phyloP scores from a whole-genome alignment of 2,888 invertebrate species.

The Taphrorychus bicolor region DNA sequence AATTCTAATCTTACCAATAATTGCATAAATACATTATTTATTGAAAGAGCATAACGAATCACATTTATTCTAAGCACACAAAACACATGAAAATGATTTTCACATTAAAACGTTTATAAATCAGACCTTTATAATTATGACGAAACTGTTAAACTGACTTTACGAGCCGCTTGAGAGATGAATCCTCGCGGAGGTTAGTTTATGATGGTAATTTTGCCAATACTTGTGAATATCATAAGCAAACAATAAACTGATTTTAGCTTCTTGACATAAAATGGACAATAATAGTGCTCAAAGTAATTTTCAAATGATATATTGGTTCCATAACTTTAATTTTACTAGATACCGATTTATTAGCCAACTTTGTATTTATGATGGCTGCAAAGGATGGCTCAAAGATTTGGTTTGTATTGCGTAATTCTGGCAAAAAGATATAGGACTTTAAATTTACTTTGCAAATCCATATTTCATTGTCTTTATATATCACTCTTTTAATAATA shows the following conservation, averaged over 20 bases:
- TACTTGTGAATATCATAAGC: background rate
- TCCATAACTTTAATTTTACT: too few species aligned
- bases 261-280: background rate
- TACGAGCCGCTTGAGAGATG: conserved; percentile 1
- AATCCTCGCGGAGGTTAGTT: background rate
- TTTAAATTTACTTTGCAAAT: too few species aligned
- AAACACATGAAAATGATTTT: background rate
- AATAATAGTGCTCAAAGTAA: background rate
- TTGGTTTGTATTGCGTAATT: too few species aligned
- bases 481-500: too few species aligned
- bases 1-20: background rate
- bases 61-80: conserved; percentile 12
- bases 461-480: too few species aligned
- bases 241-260: background rate
- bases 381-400: too few species aligned
- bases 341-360: too few species aligned
- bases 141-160: conserved; percentile 3
- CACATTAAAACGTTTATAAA: background rate
- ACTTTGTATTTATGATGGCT: too few species aligned
- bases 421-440: too few species aligned
- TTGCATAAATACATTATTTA: conserved; percentile 8
- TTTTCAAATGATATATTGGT: background rate
- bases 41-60: background rate
- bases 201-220: background rate
- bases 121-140: background rate